phyloP scores from a whole-genome alignment of 2,888 invertebrate species.

The Acheta domesticus region DNA sequence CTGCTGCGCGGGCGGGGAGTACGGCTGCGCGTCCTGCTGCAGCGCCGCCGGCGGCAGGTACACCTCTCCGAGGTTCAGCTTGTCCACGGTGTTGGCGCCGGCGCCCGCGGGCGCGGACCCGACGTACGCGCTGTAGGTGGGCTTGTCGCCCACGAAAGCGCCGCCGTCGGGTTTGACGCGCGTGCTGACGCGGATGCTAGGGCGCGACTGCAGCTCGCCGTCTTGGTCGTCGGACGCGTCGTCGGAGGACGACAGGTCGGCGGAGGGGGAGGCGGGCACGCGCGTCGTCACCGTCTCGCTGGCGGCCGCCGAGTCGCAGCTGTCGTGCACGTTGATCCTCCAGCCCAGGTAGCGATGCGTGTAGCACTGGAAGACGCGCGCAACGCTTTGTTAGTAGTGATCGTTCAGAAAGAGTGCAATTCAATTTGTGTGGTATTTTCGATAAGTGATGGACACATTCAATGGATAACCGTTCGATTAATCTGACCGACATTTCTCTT shows the following conservation, averaged over 20 bases:
- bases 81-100: slow-evolving; percentile 28
- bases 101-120: slow-evolving; percentile 34
- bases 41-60: slow-evolving; percentile 21
- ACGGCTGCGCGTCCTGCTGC: not conserved
- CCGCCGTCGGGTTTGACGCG: slow-evolving; percentile 60
- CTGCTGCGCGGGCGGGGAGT: slow-evolving; percentile 12
- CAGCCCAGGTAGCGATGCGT: slow-evolving; percentile 91
- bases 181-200: slow-evolving; percentile 64
- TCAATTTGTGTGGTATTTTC: too few relatives aligned
- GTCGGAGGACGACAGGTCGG: slow-evolving; percentile 44
- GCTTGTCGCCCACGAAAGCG: slow-evolving; percentile 51
- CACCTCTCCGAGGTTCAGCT: not conserved
- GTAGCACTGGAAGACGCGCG: slow-evolving; percentile 64
- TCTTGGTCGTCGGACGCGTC: slow-evolving; percentile 44
- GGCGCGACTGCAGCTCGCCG: slow-evolving; percentile 54
- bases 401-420: too few relatives aligned
- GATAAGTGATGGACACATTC: too few relatives aligned
- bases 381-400: too few relatives aligned
- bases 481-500: too few relatives aligned
- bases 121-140: slow-evolving; percentile 39
- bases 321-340: slow-evolving; percentile 89
- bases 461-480: too few relatives aligned
- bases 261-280: slow-evolving; percentile 45
- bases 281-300: slow-evolving; percentile 49
- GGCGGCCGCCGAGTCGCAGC: slow-evolving; percentile 58